A percentile compares a stretch with the other conserved stretches of the same genome.
Conservation (phyloP, 1,140 invertebrate species). For the Colletes latitarsis region DNA sequence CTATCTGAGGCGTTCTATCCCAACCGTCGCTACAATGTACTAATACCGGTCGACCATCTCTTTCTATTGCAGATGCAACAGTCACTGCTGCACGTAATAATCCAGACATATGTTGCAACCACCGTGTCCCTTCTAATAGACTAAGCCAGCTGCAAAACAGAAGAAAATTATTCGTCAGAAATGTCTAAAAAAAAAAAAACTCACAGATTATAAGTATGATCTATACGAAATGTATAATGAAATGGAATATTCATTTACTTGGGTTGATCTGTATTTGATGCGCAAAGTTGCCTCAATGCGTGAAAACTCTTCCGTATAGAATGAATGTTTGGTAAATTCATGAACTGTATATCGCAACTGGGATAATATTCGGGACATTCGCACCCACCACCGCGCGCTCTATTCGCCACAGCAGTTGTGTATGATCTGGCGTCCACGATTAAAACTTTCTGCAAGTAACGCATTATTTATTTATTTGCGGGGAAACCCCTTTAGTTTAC, state of each 20-base stretch:
- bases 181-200: not conserved
- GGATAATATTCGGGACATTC: slow-evolving; percentile 98
- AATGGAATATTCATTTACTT: slow-evolving; percentile 83
- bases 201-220: not conserved
- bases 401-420: slow-evolving; percentile 96
- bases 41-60: slow-evolving; percentile 93
- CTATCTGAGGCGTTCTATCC: slow-evolving; percentile 97
- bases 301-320: slow-evolving; percentile 94
- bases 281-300: slow-evolving; percentile 88
- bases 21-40: slow-evolving; percentile 99
- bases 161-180: not conserved
- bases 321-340: slow-evolving; percentile 98
- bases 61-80: slow-evolving; percentile 90
- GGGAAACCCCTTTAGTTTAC: too few species aligned
- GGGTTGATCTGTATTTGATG: slow-evolving; percentile 87
- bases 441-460: slow-evolving; percentile 88
- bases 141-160: slow-evolving; percentile 90
- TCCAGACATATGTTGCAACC: slow-evolving; percentile 94
- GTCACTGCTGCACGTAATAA: slow-evolving; percentile 90
- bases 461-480: not conserved
- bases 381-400: slow-evolving; percentile 96
- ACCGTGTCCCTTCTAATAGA: slow-evolving; percentile 92
- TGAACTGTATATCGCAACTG: slow-evolving; percentile 96
- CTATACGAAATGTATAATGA: not conserved
- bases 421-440: slow-evolving; percentile 98